Evolutionary conservation across 2,888 invertebrate genomes (phyloP), one percentile per base, ranked within the genome.

Genomic region (Galerucella pusilla): DNA sequence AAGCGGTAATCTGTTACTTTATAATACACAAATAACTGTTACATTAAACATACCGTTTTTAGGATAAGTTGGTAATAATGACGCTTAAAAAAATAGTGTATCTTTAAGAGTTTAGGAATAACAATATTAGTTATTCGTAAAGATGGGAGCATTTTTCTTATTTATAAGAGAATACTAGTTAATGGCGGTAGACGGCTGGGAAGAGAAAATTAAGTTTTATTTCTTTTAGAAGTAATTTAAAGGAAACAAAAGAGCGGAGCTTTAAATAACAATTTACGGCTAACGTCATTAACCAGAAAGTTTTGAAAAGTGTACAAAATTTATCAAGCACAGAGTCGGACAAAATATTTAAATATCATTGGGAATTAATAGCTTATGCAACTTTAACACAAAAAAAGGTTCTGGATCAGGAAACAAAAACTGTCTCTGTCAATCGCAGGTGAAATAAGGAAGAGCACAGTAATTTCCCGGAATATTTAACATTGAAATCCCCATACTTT

Each of bases 201-300:
- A 59, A 20, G 45, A n/a, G 59, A 64, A 45, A 64, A 46, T 64
- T 42, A 12, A 16, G 11, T 64, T 64, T 64, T 64, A 42, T 64
- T 64, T 10, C 45, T 64, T 45, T 64, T 45, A 45, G 7, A 35
- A 45, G 64, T 45, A 42, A 64, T 45, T 64, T 64, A 45, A 20
- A 64, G 42, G 64, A 42, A 63, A 35, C 61, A 63, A 63, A 63
- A 42, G 14, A 35, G 28, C 9, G 25, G 4, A 45, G 42, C 45
- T 45, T 64, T 64, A 64, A 64, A 64, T 45, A 64, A 64, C 64
- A 64, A 42, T 64, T 64, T 45, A 64, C 42, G 64, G n/a, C n/a
- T 45, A 42, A 64, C 16, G 64, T 64, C 64, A 42, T 64, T 64
- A 64, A 64, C 45, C 42, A 16, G 16, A 35, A 61, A 35, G 54